Base-by-base conservation (phyloP, 2,797 vertebrate genomes). In the Neopelma chrysocephalum region DNA sequence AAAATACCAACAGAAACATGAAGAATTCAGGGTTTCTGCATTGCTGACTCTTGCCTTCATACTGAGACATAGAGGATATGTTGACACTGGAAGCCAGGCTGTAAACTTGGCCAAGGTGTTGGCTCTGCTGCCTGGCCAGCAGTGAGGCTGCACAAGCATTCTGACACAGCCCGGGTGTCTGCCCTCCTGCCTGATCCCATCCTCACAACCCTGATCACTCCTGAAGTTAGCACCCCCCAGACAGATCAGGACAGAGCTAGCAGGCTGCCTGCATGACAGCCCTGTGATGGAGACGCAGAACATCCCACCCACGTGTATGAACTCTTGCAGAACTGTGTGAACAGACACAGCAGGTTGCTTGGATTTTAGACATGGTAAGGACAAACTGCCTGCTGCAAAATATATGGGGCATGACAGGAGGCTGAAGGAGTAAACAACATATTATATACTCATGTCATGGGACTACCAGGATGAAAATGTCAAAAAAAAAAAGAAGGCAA, bases 141-240 rank as follows among this genome's bases (percentile, higher is more conserved):
- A 57, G 21, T 6, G 53, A 82, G 47, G 31, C 57, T 43, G 47
- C 77, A 53, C 3, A 0, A 70, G 42, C 57, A 18, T 47, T 66
- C 57, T 34, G n/a, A 5, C 0, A 0, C 38, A 62, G 40, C 26
- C 9, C 60, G 15, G 64, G 36, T 1, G 0, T 43, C 81, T 79
- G 72, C 34, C 36, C 43, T 62, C 72, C 58, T 36, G 53, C 38
- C 70, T 43, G 22, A 8, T 11, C 36, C 64, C 50, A 22, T 51
- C 43, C 32, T 43, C 77, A 61, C 53, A 66, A 22, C 34, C 48
- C 53, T 7, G 21, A 38, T 36, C 43, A 8, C 32, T 6, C 11
- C 7, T 43, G 72, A 77, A 61, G 22, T 34, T 12, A 21, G 38
- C 38, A 53, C 4, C 26, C 48, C 62, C 21, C 47, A 43, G 53